These are phyloP conservation scores for Alexandromys fortis DNA, from an alignment of 2,113 vertebrate genomes.

Conservation along the genomic window DNA sequence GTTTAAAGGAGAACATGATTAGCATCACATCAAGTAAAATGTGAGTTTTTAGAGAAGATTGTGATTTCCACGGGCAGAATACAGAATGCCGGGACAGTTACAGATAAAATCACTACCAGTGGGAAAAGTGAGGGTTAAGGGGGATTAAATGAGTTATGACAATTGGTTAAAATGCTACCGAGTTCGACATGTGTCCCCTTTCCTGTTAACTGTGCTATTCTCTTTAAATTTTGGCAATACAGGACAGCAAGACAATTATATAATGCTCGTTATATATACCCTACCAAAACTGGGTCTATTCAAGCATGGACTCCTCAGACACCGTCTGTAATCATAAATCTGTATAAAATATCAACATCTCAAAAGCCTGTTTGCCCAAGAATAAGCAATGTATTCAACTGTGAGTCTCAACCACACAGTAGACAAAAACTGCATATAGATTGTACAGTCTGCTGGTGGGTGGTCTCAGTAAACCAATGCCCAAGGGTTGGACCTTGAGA, in stretches of 20 bases:
- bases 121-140: neutral
- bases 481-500: neutral
- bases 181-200: neutral
- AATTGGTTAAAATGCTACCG: neutral
- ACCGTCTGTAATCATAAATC: neutral
- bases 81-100: neutral
- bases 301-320: neutral
- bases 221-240: neutral
- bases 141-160: neutral
- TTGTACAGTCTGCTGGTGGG: neutral
- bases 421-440: neutral
- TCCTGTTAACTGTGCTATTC: neutral
- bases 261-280: neutral
- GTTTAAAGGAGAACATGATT: neutral
- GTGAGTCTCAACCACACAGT: neutral
- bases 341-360: neutral
- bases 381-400: neutral
- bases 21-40: neutral
- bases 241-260: neutral
- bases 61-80: neutral
- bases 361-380: neutral
- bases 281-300: slow-evolving; percentile 18
- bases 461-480: neutral
- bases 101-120: neutral
- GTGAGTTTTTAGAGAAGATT: neutral